Evolutionary conservation across 2,113 vertebrate genomes (phyloP), one percentile per base, ranked within the genome.

Genomic region (Crocuta crocuta): DNA sequence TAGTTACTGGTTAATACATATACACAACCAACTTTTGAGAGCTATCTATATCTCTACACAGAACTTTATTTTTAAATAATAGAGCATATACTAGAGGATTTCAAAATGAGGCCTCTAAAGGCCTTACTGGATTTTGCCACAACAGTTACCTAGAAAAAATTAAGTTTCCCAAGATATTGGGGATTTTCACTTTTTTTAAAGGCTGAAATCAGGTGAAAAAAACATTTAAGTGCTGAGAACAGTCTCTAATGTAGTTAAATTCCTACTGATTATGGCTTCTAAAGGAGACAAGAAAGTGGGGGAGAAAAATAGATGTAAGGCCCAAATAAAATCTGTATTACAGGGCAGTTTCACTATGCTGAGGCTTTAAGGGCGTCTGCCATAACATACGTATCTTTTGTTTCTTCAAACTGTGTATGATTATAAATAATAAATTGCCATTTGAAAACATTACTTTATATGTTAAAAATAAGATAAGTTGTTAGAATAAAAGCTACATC

Each of bases 71-170:
- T 71, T 92, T 53, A 97, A 93, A 79, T 89, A 79, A 87, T 0
- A 58, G 0, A 55, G 73, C 58, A 89, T 9, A 4, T 71, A 83
- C 61, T 43, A 91, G 28, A 83, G 39, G 35, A 88, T 89, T 95
- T 96, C 70, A 96, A 65, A 97, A 87, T 82, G 28, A 97, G 63
- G 74, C n/a, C 66, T 89, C 65, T 79, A 71, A 85, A 88, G 39
- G 24, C 31, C 55, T 80, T 87, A 70, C 63, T 95, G 26, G 26
- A 96, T 63, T 97, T 96, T 93, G 94, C 19, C 45, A 92, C 76
- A 92, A 92, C 19, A 16, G 53, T 71, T 94, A 55, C 35, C 9
- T 76, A 82, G 26, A 71, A 74, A 94, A 93, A 13, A 10, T 80
- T 84, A 96, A 78, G 31, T 90, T 88, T 93, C 80, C 48, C 35